Conservation (phyloP, 2,113 vertebrate genomes). For the Helogale parvula region DNA sequence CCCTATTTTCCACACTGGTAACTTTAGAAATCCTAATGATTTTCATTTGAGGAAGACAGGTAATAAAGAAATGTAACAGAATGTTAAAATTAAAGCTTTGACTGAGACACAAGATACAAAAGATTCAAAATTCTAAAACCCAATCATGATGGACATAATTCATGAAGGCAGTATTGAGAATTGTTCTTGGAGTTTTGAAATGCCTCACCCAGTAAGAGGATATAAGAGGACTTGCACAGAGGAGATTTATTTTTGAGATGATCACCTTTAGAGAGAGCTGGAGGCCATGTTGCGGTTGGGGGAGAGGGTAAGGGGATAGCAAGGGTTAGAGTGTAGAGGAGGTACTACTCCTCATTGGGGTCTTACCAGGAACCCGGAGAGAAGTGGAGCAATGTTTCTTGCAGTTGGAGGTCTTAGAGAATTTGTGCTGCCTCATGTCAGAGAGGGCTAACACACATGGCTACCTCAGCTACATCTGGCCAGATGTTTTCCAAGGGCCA, state of each 20-base stretch:
- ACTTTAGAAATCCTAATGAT: conserved; percentile 15
- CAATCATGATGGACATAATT: background rate
- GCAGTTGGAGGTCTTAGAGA: background rate
- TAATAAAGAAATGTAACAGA: conserved; percentile 17
- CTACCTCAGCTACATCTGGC: background rate
- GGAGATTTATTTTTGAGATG: background rate
- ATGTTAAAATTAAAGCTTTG: conserved; percentile 32
- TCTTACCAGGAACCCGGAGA: background rate
- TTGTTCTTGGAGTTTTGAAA: background rate
- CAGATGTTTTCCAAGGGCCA: background rate
- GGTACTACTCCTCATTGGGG: background rate
- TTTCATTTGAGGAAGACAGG: background rate
- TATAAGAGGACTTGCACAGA: background rate
- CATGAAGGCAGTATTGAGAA: background rate
- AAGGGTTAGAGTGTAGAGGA: background rate
- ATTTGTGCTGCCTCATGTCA: background rate
- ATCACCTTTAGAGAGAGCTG: background rate
- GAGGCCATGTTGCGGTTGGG: background rate
- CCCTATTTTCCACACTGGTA: background rate
- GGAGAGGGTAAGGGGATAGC: too few species aligned
- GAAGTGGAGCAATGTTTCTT: background rate
- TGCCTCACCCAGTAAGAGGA: background rate
- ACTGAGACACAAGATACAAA: background rate
- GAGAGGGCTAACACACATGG: background rate
- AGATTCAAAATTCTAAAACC: background rate